Base-by-base conservation (phyloP, 2,888 invertebrate genomes). In the Blera fallax region DNA sequence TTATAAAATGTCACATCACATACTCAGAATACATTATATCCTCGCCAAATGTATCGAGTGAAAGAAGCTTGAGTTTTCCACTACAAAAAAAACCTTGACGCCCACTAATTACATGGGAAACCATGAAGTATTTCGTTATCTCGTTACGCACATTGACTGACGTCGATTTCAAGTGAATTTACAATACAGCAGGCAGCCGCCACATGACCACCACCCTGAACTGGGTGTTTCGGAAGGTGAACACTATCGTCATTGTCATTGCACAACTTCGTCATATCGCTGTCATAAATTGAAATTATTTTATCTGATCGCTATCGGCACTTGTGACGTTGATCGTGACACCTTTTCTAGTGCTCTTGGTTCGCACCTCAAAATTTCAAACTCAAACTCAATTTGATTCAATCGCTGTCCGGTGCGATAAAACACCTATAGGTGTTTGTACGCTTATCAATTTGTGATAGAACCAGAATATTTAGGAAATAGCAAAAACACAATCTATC, bases 121-220 rank as follows among this genome's bases (percentile, higher is more conserved):
- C 21, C 40, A 74, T 54, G n/a, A 64, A 74, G 43, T 74, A 52
- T 52, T 32, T 62, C 14, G 18, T 64, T 73, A 73, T 73, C 62
- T 62, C 24, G 37, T 62, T 10, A 73, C 78, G 52, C 48, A 72
- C 48, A 64, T 72, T 56, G 34, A 73, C 29, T 73, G 65, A 79
- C 73, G 65, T 73, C 72, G 64, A 40, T 79, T 58, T 32, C 54
- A 48, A 34, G 14, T 73, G 34, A 58, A 58, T 45, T 54, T 16
- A 65, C 29, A 43, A 45, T 34, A 14, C 34, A 62, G 16, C 18
- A 40, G 37, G 18, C 73, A 50, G 11, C n/a, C 34, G 11, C 16
- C 54, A 27, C 64, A 54, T 45, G 54, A 65, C 58, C 24, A 34
- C 18, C 21, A 32, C 0, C 8, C 24, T 29, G 8, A 27, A 21